Conservation (phyloP, 1,140 invertebrate species). For the Drosophila athabasca region DNA sequence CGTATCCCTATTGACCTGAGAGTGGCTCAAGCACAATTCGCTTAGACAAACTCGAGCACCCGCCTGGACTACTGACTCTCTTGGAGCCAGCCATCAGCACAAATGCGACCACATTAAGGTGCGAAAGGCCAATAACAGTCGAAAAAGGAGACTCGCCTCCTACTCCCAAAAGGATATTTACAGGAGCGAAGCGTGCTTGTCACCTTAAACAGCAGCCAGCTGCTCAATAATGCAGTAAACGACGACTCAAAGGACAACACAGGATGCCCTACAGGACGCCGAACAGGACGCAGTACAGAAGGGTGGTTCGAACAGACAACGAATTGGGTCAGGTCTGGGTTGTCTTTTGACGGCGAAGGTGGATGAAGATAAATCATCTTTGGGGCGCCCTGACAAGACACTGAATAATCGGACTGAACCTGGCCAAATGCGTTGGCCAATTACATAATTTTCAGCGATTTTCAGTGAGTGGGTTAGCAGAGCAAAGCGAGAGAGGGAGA, state of each 20-base stretch:
- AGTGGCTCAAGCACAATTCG: slow-evolving; percentile 15
- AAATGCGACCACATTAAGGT: slow-evolving; percentile 70
- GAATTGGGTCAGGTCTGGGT: no score
- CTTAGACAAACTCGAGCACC: slow-evolving; percentile 16
- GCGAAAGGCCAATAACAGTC: slow-evolving; percentile 41
- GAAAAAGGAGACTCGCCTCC: background rate
- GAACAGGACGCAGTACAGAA: no score
- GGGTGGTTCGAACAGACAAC: no score
- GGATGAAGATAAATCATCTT: slow-evolving; percentile 33
- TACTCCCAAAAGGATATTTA: slow-evolving; percentile 11
- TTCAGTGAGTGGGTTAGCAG: slow-evolving; percentile 48
- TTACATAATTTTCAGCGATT: slow-evolving; percentile 61
- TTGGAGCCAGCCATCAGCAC: slow-evolving; percentile 44
- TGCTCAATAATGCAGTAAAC: slow-evolving; percentile 55
- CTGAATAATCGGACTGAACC: slow-evolving; percentile 38
- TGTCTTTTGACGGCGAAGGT: background rate
- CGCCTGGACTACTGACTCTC: slow-evolving; percentile 18
- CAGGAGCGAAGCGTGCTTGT: background rate
- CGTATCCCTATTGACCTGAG: no score
- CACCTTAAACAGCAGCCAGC: slow-evolving; percentile 22
- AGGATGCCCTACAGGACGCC: no score
- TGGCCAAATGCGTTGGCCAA: slow-evolving; percentile 35
- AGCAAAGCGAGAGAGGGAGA: background rate
- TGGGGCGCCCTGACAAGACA: slow-evolving; percentile 39
- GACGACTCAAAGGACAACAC: slow-evolving; percentile 6